Base-by-base conservation (phyloP, 2,888 invertebrate genomes). In the Tholera decimalis region DNA sequence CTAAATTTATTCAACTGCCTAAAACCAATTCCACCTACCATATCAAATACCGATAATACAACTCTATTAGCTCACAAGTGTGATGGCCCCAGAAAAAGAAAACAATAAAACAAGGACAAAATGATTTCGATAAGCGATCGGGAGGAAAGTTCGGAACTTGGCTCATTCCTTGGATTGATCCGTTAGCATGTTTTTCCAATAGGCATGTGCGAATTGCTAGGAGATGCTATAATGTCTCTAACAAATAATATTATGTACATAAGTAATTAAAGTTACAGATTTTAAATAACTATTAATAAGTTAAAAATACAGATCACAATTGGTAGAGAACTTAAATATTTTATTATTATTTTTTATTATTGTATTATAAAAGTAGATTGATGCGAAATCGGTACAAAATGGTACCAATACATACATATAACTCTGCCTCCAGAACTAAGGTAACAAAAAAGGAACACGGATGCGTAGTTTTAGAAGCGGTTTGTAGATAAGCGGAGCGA, bases 71-170 rank as follows among this genome's bases (percentile, higher is more conserved):
- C 37, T 54, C 43, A 20, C 44, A n/a, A 74, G 65, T 63, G 56
- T 41, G 44, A 54, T 37, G 15, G 30, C 13, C 26, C 2, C 15
- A 61, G 24, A 56, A 35, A 64, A 57, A 44, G 49, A 56, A 66
- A 69, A 61, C 60, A 70, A 73, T 68, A 73, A 73, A 50, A 60
- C 53, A 62, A 76, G 41, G 57, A 54, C 43, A 53, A 57, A 55
- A 63, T 35, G 50, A 56, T 61, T 63, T 56, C 39, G 79, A 79
- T 79, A 79, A 67, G 60, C 64, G 70, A 76, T 79, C 60, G 30
- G 53, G 35, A 26, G 22, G n/a, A 28, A 41, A 59, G 28, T 56
- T 47, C 73, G 66, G 59, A 60, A 63, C 71, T 72, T 43, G 33
- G 51, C 68, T 62, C 57, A 75, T 78, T 75, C 56, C 9, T 58